Evolutionary conservation across 2,113 vertebrate genomes (phyloP), one percentile per base, ranked within the genome.

Genomic region (Heteronetta atricapilla): DNA sequence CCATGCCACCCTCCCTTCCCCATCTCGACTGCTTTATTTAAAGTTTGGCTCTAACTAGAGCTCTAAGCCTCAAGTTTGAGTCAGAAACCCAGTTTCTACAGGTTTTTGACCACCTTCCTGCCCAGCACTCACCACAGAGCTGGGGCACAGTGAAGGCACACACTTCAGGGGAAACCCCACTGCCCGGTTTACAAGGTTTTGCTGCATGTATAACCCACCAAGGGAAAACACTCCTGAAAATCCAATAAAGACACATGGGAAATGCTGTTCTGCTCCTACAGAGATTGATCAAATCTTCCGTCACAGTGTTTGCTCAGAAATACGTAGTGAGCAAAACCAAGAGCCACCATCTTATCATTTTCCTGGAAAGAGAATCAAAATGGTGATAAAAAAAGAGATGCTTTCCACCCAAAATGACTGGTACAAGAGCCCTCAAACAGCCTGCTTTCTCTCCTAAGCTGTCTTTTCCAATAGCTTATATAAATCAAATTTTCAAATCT

Each of bases 361-460:
- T 68, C 52, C 26, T 78, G 63, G 55, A 59, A 87, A 79, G 15
- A 92, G 26, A 52, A 52, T 70, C 29, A 88, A 92, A 95, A 90
- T 26, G 48, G 34, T 13, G 13, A 77, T 3, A 6, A 36, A 58
- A 58, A 42, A 50, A 89, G 12, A 21, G 9, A 69, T 16, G 31
- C 5, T 36, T 66, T 31, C 25, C 38, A 72, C 22, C 18, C 70
- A 38, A 72, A 87, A 16, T 28, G 33, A 73, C 40, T 21, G 28
- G 11, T 31, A 14, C 1, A 2, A 64, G 48, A 46, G 26, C 68
- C 46, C n/a, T 34, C 28, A 21, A 16, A 52, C 22, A 6, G 5
- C 20, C 38, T 4, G 17, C 34, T 79, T 70, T 38, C 53, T 62
- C 15, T 2, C 20, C 33, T 4, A 40, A 28, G 11, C 29, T 68